These are phyloP conservation scores for Spodoptera frugiperda DNA, from an alignment of 1,140 invertebrate species.

Conservation along the genomic window DNA sequence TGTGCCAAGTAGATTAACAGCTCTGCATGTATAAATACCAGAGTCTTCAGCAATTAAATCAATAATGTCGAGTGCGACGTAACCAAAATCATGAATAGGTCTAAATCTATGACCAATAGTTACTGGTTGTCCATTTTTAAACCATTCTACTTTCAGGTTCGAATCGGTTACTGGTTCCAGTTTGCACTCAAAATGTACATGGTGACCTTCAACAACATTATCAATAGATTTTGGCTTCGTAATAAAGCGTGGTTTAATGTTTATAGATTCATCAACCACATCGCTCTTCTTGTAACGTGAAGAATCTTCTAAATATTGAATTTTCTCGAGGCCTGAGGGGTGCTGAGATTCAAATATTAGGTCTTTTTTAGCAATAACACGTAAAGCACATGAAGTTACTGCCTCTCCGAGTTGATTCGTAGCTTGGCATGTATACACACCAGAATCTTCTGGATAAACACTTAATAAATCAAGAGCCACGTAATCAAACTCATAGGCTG, in stretches of 20 bases:
- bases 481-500: slow-evolving; percentile 99
- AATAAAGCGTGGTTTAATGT: slow-evolving; percentile 93
- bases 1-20: slow-evolving; percentile 94
- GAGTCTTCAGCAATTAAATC: slow-evolving; percentile 97
- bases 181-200: slow-evolving; percentile 99
- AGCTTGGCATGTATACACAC: slow-evolving; percentile 97
- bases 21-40: slow-evolving; percentile 97
- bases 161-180: slow-evolving; percentile 98
- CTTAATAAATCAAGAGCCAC: slow-evolving; percentile 98
- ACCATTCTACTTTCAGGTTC: slow-evolving; percentile 97
- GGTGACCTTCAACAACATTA: slow-evolving; percentile 95
- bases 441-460: slow-evolving; percentile 98
- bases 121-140: slow-evolving; percentile 95
- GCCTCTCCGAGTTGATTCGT: slow-evolving; percentile 97
- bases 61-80: slow-evolving; percentile 96
- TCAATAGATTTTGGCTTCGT: slow-evolving; percentile 94
- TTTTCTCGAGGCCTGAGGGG: slow-evolving; percentile 95
- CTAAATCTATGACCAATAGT: slow-evolving; percentile 96
- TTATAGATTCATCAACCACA: slow-evolving; percentile 93
- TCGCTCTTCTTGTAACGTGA: slow-evolving; percentile 94
- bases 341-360: slow-evolving; percentile 94
- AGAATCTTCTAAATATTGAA: slow-evolving; percentile 95
- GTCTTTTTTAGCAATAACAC: slow-evolving; percentile 95
- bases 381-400: slow-evolving; percentile 95
- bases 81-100: slow-evolving; percentile 98